These are phyloP conservation scores for Brotogeris chrysoptera DNA, from an alignment of 2,797 vertebrate species.

Conservation along the genomic window DNA sequence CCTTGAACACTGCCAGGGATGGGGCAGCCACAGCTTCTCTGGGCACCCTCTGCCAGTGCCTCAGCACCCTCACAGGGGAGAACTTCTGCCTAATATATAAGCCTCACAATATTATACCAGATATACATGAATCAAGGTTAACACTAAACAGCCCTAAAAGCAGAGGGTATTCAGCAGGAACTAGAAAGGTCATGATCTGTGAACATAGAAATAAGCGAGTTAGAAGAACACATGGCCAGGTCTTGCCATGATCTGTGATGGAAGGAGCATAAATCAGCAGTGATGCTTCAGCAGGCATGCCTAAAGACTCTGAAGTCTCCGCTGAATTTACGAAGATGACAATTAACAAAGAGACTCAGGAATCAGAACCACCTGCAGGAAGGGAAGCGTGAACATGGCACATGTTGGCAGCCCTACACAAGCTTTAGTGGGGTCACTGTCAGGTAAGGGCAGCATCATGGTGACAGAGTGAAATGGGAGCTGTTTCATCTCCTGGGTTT, in stretches of 20 bases:
- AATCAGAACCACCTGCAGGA: not conserved
- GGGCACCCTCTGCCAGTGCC: not conserved
- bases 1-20: not conserved
- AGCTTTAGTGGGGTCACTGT: not conserved
- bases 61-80: not conserved
- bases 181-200: not conserved
- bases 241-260: not conserved
- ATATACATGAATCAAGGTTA: not conserved
- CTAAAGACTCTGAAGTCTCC: not conserved
- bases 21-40: not conserved
- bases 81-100: not conserved
- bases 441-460: rapidly evolving
- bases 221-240: not conserved
- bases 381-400: rapidly evolving
- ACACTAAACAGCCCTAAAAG: not conserved
- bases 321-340: not conserved
- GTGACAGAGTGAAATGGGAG: not conserved
- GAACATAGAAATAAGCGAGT: not conserved
- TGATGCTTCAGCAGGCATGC: not conserved
- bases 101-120: not conserved
- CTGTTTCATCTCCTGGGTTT: not conserved
- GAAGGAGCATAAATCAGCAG: not conserved
- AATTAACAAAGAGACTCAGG: not conserved
- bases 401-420: rapidly evolving
- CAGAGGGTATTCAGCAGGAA: not conserved